These are phyloP conservation scores for Actinemys pallida DNA, from an alignment of 2,113 vertebrate species.

Conservation along the genomic window DNA sequence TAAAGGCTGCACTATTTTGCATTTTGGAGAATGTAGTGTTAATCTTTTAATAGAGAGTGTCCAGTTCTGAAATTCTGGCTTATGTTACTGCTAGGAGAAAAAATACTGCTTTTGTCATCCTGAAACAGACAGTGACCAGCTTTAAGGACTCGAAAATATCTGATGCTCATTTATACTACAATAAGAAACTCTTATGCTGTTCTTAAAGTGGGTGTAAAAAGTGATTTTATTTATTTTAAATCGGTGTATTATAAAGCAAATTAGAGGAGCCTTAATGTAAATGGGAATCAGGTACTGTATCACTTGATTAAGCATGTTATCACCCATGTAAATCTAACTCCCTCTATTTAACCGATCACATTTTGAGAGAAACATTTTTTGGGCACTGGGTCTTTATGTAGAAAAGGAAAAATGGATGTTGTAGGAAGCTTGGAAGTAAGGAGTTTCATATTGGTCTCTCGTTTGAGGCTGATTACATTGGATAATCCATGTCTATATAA, in stretches of 20 bases:
- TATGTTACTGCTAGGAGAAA: too few relatives aligned
- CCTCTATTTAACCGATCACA: neutral
- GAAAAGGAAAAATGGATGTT: neutral
- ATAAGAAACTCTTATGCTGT: too few relatives aligned
- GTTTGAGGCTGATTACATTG: neutral
- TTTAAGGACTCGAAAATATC: too few relatives aligned
- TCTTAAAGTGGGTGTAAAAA: neutral
- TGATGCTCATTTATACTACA: too few relatives aligned
- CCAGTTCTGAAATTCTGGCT: neutral
- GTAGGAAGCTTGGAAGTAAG: neutral
- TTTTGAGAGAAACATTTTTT: neutral
- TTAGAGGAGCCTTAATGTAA: neutral
- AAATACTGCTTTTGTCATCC: neutral
- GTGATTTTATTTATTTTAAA: neutral
- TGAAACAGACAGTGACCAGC: neutral
- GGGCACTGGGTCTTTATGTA: neutral
- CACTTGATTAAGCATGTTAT: neutral
- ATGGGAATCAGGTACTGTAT: neutral
- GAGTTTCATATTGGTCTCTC: too few relatives aligned
- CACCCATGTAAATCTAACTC: neutral
- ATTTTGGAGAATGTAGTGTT: neutral
- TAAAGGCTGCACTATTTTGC: neutral
- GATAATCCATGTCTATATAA: too few relatives aligned
- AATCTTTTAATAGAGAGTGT: neutral
- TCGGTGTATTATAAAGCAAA: neutral